Evolutionary conservation across 2,113 vertebrate genomes (phyloP).

Genomic region (Canis aureus): DNA sequence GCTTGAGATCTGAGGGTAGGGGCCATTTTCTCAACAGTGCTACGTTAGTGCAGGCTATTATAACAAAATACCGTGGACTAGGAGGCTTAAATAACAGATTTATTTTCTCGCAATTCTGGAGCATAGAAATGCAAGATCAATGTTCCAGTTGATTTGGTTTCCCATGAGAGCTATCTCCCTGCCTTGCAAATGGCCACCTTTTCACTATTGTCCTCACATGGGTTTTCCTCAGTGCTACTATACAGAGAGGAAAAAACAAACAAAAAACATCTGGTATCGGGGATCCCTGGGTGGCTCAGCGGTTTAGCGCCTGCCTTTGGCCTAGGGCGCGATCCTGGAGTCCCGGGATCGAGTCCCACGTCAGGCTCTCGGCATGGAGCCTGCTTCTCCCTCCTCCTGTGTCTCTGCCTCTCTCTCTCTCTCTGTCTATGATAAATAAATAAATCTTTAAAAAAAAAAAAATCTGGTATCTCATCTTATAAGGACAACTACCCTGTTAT

Average conservation of each 20-base stretch:
- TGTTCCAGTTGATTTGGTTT: background rate
- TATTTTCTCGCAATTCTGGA: conserved; percentile 6
- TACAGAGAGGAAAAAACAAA: too few species aligned
- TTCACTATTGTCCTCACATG: background rate
- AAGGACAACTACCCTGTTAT: background rate
- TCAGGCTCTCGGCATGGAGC: too few species aligned
- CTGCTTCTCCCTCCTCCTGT: too few species aligned
- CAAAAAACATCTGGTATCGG: background rate
- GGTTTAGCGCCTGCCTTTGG: too few species aligned
- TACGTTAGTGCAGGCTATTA: background rate
- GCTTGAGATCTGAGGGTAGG: background rate
- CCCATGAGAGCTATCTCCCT: background rate
- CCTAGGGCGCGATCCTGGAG: too few species aligned
- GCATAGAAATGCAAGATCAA: background rate
- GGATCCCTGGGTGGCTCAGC: too few species aligned
- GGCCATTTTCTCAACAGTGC: background rate
- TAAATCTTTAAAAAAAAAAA: too few species aligned
- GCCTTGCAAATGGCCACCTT: background rate
- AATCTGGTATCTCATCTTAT: background rate
- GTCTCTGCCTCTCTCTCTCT: too few species aligned
- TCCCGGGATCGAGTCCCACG: too few species aligned
- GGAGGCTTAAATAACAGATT: background rate
- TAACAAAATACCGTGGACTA: background rate
- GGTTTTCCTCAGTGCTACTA: background rate
- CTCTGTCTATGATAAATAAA: too few species aligned